phyloP scores from a whole-genome alignment of 2,797 vertebrate genomes.

The Pyrrhura leucotis region DNA sequence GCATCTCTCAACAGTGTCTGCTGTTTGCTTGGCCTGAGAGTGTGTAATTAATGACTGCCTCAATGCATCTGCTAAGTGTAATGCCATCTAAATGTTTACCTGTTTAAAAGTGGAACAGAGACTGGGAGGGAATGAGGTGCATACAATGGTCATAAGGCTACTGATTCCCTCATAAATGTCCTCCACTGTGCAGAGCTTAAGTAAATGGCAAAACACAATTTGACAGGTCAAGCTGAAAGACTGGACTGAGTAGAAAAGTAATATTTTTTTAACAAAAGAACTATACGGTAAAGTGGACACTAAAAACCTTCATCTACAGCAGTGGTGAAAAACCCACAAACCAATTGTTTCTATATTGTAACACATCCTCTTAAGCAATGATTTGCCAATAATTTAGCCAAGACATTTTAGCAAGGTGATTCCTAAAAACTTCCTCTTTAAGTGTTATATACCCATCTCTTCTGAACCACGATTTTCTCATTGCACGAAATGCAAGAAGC shows the following conservation, averaged over 20 bases:
- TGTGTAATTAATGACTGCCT: neutral
- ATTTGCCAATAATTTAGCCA: slow-evolving; percentile 12
- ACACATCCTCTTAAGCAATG: slow-evolving; percentile 48
- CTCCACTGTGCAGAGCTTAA: neutral
- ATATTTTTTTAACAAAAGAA: neutral
- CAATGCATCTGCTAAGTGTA: neutral
- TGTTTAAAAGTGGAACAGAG: neutral
- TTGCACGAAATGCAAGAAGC: neutral
- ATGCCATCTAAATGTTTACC: neutral
- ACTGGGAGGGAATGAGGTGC: neutral
- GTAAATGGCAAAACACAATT: neutral
- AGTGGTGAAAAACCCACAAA: neutral
- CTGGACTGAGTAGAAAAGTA: neutral
- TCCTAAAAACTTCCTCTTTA: slow-evolving; percentile 18
- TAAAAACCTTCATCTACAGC: neutral
- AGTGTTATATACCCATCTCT: neutral
- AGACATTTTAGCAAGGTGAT: neutral
- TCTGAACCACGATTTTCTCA: neutral
- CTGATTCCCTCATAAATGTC: neutral
- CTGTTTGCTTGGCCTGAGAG: neutral
- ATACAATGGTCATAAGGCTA: neutral
- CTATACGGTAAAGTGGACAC: neutral
- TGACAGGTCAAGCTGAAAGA: neutral
- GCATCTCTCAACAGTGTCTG: neutral
- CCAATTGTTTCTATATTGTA: slow-evolving; percentile 15